A percentile compares a stretch with the other conserved stretches of the same genome.
These are phyloP conservation scores for Psilopsiagon aymara DNA, from an alignment of 2,113 vertebrate species.

Conservation along the genomic window DNA sequence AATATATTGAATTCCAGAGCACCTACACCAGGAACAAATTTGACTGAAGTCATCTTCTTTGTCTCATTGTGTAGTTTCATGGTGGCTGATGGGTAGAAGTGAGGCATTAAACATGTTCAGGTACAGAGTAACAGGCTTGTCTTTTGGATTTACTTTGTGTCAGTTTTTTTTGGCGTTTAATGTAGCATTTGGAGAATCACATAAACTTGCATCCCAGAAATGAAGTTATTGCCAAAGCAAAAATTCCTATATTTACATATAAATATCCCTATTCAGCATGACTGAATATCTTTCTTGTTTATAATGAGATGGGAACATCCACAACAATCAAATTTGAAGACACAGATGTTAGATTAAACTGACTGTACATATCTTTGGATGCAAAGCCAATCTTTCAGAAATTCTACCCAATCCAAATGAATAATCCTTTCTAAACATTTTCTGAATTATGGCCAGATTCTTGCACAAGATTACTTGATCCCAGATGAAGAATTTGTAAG, in stretches of 20 bases:
- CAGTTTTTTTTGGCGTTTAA: constrained; percentile 12
- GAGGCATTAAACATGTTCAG: not conserved
- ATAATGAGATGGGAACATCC: constrained; percentile 60
- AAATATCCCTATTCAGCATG: constrained; percentile 73
- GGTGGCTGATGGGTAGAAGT: not conserved
- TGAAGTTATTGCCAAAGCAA: constrained; percentile 65
- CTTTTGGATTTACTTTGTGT: constrained; percentile 36
- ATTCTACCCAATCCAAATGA: constrained; percentile 27
- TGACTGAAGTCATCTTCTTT: not conserved
- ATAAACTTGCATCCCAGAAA: constrained; percentile 58
- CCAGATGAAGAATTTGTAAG: constrained; percentile 11
- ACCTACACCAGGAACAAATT: not conserved
- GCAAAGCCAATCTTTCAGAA: constrained; percentile 61
- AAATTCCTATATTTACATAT: constrained; percentile 75
- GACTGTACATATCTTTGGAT: constrained; percentile 53
- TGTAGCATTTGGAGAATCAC: constrained; percentile 52
- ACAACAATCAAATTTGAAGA: constrained; percentile 67
- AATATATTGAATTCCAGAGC: not conserved
- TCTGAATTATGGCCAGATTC: constrained; percentile 41
- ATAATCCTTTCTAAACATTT: constrained; percentile 40
- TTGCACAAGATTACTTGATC: constrained; percentile 15
- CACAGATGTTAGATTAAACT: constrained; percentile 71
- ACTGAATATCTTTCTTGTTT: constrained; percentile 71
- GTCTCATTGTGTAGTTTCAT: not conserved
- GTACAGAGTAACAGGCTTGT: not conserved